These are phyloP conservation scores for Malthinus flaveolus DNA, from an alignment of 2,888 invertebrate genomes.

Conservation along the genomic window DNA sequence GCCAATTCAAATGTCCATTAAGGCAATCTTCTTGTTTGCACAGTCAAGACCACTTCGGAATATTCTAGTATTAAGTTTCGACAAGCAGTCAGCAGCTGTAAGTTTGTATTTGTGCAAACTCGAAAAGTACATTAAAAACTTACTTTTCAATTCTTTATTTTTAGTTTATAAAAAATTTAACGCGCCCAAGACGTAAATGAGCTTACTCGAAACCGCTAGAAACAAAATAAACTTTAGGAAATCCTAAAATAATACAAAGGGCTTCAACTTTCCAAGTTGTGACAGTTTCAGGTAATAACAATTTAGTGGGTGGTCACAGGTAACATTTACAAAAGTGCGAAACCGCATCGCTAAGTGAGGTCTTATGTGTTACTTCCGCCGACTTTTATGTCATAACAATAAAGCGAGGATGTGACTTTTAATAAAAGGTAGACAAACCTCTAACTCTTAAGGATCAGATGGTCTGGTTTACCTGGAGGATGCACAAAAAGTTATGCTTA, in stretches of 20 bases:
- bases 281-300: slow-evolving; percentile 4
- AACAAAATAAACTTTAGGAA: not conserved
- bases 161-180: not conserved
- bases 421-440: slow-evolving; percentile 13
- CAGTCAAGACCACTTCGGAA: slow-evolving; percentile 43
- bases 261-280: not conserved
- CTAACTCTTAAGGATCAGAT: slow-evolving; percentile 5
- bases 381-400: slow-evolving; percentile 26
- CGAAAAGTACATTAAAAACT: slow-evolving; percentile 1
- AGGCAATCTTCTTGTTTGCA: slow-evolving; percentile 53
- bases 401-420: slow-evolving; percentile 22
- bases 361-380: slow-evolving; percentile 40
- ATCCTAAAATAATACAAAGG: too few relatives aligned
- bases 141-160: not conserved
- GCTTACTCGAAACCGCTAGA: too few relatives aligned
- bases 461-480: slow-evolving; percentile 15
- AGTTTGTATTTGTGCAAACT: slow-evolving; percentile 7
- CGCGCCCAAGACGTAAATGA: not conserved
- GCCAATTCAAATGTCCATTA: slow-evolving; percentile 47
- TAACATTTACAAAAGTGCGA: slow-evolving; percentile 31
- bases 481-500: not conserved
- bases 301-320: slow-evolving; percentile 29
- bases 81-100: slow-evolving; percentile 10
- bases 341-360: slow-evolving; percentile 37
- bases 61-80: slow-evolving; percentile 24